Percentiles rank a stretch among this genome's conserved stretches.
These are phyloP conservation scores for Atopsyche davidsoni DNA, from an alignment of 1,140 invertebrate genomes.

Conservation along the genomic window DNA sequence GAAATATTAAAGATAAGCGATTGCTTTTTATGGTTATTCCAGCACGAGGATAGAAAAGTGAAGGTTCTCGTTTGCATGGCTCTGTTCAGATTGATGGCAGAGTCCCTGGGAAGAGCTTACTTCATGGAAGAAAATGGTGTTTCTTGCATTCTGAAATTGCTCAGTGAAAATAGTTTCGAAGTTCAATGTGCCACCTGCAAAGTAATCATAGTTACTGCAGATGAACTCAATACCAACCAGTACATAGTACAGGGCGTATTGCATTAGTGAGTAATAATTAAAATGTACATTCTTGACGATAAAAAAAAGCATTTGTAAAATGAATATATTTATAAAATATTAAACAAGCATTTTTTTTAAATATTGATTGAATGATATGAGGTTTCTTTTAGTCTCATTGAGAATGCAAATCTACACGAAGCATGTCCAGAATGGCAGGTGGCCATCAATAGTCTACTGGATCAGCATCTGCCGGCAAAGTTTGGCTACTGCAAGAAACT, in stretches of 20 bases:
- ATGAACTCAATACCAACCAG: slow-evolving; percentile 36
- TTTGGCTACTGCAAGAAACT: slow-evolving; percentile 50
- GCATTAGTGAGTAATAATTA: slow-evolving; percentile 35
- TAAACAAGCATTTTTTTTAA: no score
- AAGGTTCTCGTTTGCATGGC: slow-evolving; percentile 41
- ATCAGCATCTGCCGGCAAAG: slow-evolving; percentile 49
- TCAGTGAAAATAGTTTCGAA: not conserved
- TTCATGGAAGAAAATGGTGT: slow-evolving; percentile 35
- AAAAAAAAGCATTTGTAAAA: no score
- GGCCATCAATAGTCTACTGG: slow-evolving; percentile 48
- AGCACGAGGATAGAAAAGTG: slow-evolving; percentile 38
- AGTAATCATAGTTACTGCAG: slow-evolving; percentile 37
- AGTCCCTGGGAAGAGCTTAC: slow-evolving; percentile 35
- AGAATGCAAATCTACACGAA: slow-evolving; percentile 41
- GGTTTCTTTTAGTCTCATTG: slow-evolving; percentile 44
- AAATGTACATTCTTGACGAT: not conserved
- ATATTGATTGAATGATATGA: no score
- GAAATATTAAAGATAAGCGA: no score
- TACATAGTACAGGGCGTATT: slow-evolving; percentile 38
- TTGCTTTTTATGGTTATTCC: slow-evolving; percentile 13
- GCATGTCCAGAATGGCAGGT: slow-evolving; percentile 47
- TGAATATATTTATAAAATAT: no score
- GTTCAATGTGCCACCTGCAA: slow-evolving; percentile 32
- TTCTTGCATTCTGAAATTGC: not conserved
- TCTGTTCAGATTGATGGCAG: slow-evolving; percentile 39